These are phyloP conservation scores for Eumaeus atala DNA, from an alignment of 1,140 invertebrate species.

Conservation along the genomic window DNA sequence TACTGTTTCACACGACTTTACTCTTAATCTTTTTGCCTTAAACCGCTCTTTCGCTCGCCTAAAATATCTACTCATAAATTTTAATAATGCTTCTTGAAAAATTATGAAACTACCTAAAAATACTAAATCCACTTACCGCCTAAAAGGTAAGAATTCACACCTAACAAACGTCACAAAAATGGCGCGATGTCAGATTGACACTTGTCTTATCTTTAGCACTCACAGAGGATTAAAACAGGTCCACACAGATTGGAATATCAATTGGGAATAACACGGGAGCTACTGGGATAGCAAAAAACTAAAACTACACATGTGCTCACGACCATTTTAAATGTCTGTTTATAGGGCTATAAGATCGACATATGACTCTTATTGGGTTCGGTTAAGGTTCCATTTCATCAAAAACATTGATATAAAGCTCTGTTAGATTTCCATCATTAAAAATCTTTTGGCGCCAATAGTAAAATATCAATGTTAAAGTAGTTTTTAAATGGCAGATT, in stretches of 20 bases:
- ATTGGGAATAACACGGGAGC: constrained; percentile 56
- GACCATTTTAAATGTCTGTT: constrained; percentile 16
- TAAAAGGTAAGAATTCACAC: constrained; percentile 20
- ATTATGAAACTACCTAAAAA: not conserved
- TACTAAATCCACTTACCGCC: constrained; percentile 19
- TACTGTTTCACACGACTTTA: too few species aligned
- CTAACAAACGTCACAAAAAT: constrained; percentile 37
- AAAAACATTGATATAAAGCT: too few species aligned
- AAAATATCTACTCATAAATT: too few species aligned
- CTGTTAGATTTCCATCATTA: constrained; percentile 8
- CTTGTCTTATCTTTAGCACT: constrained; percentile 36
- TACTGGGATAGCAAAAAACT: constrained; percentile 52
- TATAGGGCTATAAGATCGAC: not conserved
- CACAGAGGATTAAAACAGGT: constrained; percentile 31
- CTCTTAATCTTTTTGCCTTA: too few species aligned
- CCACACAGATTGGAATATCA: constrained; percentile 40
- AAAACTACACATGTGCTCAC: constrained; percentile 39
- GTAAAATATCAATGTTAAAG: not conserved
- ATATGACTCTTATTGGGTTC: not conserved
- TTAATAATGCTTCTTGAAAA: too few species aligned
- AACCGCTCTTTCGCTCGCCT: too few species aligned
- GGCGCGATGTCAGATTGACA: constrained; percentile 50
- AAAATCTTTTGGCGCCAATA: constrained; percentile 19
- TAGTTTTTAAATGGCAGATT: constrained; percentile 5
- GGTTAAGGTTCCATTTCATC: not conserved